phyloP scores from a whole-genome alignment of 1,140 invertebrate genomes.

The Nomia melanderi region DNA sequence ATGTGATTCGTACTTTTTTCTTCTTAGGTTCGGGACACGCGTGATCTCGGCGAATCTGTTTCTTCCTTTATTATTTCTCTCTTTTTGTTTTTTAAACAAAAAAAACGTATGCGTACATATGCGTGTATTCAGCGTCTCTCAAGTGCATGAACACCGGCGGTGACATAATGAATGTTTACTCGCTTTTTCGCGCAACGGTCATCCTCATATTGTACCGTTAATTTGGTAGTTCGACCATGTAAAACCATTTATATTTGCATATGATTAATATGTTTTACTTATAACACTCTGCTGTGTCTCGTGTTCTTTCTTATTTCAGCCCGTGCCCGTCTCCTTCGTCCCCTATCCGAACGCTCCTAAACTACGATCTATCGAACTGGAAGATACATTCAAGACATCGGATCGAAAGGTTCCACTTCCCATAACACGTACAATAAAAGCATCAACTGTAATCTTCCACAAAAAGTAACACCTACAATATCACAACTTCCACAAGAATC shows the following conservation, averaged over 20 bases:
- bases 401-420: too few relatives aligned
- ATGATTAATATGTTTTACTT: conserved; percentile 80
- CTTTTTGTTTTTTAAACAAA: too few relatives aligned
- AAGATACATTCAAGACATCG: too few relatives aligned
- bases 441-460: too few relatives aligned
- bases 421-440: too few relatives aligned
- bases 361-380: too few relatives aligned
- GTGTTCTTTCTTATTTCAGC: neutral
- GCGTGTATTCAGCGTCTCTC: conserved; percentile 14
- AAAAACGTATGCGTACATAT: too few relatives aligned
- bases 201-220: conserved; percentile 76
- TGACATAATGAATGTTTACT: conserved; percentile 55
- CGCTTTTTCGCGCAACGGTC: conserved; percentile 69
- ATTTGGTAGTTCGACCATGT: conserved; percentile 78
- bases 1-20: neutral
- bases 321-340: neutral
- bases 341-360: too few relatives aligned
- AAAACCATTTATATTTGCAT: conserved; percentile 81
- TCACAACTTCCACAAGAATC: too few relatives aligned
- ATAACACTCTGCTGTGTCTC: conserved; percentile 55
- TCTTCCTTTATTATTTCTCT: neutral
- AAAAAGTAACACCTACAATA: too few relatives aligned
- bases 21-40: neutral
- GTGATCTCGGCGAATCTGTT: neutral
- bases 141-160: conserved; percentile 40